A percentile compares a stretch with the other conserved stretches of the same genome.
phyloP scores from a whole-genome alignment of 2,113 vertebrate species.

The Boleophthalmus pectinirostris region DNA sequence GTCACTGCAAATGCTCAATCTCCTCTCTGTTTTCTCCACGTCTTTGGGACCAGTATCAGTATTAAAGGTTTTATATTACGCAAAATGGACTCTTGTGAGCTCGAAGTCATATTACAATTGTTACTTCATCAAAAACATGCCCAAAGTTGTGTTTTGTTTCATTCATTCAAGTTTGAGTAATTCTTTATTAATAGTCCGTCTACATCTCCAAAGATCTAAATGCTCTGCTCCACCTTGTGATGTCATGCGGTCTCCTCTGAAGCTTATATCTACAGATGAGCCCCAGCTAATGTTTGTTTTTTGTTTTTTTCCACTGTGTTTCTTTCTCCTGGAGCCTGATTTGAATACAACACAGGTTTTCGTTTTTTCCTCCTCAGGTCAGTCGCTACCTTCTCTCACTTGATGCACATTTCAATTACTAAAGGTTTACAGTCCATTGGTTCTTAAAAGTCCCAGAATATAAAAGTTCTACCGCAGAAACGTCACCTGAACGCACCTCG shows the following conservation, averaged over 20 bases:
- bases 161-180: no score
- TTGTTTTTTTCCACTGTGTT: conserved; percentile 8
- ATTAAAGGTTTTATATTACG: no score
- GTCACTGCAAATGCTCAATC: no score
- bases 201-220: no score
- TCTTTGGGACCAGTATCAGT: no score
- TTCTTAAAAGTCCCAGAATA: neutral
- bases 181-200: no score
- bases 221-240: no score
- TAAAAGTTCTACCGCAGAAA: neutral
- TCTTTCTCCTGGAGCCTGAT: conserved; percentile 1
- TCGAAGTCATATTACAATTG: no score
- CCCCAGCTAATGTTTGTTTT: neutral
- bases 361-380: conserved; percentile 18
- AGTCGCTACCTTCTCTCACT: conserved; percentile 9
- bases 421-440: conserved; percentile 38
- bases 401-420: conserved; percentile 36
- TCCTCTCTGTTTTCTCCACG: no score
- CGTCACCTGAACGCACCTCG: conserved; percentile 8
- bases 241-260: neutral
- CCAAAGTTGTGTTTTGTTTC: no score
- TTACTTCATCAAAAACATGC: no score
- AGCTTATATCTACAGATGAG: neutral
- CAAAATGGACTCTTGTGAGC: no score
- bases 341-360: conserved; percentile 7